These are phyloP conservation scores for Emydura subglobosa DNA, from an alignment of 2,113 vertebrate species.

Conservation along the genomic window DNA sequence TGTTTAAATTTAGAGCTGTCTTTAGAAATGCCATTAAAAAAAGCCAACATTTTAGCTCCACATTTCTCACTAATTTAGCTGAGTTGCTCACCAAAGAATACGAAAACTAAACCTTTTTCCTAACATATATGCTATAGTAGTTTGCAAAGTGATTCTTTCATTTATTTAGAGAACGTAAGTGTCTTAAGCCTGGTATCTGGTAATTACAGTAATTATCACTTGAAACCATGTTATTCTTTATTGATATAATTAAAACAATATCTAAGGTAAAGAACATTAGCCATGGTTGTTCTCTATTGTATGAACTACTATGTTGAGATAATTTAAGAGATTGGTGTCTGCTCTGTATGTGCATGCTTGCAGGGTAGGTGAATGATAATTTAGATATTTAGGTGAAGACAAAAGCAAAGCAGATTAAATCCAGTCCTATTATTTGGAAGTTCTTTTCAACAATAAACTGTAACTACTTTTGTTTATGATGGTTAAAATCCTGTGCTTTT, in stretches of 20 bases:
- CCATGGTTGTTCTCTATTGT: not conserved
- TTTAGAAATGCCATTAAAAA: slow-evolving; percentile 38
- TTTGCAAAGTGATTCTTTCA: not conserved
- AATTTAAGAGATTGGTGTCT: not conserved
- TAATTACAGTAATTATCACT: not conserved
- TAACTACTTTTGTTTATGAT: not conserved
- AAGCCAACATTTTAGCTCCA: slow-evolving; percentile 8
- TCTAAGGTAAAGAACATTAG: not conserved
- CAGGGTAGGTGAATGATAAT: not conserved
- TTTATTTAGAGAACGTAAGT: not conserved
- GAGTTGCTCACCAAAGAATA: not conserved
- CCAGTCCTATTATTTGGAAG: not conserved
- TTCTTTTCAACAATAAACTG: not conserved
- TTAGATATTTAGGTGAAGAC: not conserved
- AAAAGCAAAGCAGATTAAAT: not conserved
- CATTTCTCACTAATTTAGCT: slow-evolving; percentile 29
- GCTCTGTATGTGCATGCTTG: fast-evolving
- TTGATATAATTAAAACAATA: not conserved
- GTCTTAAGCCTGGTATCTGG: not conserved
- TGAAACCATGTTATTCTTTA: not conserved
- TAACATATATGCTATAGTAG: not conserved
- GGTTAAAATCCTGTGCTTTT: not conserved
- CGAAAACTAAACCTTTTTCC: not conserved
- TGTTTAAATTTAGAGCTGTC: slow-evolving; percentile 44
- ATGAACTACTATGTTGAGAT: slow-evolving; percentile 26